phyloP scores from a whole-genome alignment of 2,113 vertebrate species.

The Siniperca chuatsi region DNA sequence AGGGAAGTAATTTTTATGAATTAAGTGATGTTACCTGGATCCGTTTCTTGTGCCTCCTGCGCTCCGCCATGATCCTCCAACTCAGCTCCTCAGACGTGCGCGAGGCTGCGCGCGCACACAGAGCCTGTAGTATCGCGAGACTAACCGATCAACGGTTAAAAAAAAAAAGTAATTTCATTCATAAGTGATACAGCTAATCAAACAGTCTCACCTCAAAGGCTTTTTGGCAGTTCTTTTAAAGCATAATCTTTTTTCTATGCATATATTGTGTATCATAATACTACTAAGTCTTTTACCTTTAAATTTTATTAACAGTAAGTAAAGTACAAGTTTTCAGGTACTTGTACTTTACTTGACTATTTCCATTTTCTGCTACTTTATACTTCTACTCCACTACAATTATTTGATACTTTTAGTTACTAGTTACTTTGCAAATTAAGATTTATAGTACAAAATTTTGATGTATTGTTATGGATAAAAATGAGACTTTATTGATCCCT shows the following conservation, averaged over 20 bases:
- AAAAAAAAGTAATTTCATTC: background rate
- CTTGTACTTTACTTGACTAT: too few relatives aligned
- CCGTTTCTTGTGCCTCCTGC: constrained; percentile 96
- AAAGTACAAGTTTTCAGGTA: too few relatives aligned
- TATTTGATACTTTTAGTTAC: too few relatives aligned
- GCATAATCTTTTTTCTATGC: background rate
- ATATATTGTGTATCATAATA: background rate
- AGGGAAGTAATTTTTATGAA: background rate
- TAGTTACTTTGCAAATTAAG: too few relatives aligned
- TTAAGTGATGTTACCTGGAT: constrained; percentile 89
- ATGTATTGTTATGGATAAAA: background rate
- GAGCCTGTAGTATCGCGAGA: constrained; percentile 67
- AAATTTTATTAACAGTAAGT: background rate
- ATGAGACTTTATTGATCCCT: background rate
- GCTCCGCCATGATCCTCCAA: constrained; percentile 97
- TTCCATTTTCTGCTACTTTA: too few relatives aligned
- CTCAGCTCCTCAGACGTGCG: constrained; percentile 86
- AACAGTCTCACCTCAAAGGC: too few relatives aligned
- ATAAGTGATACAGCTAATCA: background rate
- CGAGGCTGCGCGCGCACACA: constrained; percentile 43
- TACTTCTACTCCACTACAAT: too few relatives aligned
- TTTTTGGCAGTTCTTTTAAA: too few relatives aligned
- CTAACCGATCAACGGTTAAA: background rate
- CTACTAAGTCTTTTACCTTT: background rate
- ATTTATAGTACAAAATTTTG: background rate